Evolutionary conservation across 2,113 vertebrate genomes (phyloP), one percentile per base, ranked within the genome.

Genomic region (Probosciger aterrimus): DNA sequence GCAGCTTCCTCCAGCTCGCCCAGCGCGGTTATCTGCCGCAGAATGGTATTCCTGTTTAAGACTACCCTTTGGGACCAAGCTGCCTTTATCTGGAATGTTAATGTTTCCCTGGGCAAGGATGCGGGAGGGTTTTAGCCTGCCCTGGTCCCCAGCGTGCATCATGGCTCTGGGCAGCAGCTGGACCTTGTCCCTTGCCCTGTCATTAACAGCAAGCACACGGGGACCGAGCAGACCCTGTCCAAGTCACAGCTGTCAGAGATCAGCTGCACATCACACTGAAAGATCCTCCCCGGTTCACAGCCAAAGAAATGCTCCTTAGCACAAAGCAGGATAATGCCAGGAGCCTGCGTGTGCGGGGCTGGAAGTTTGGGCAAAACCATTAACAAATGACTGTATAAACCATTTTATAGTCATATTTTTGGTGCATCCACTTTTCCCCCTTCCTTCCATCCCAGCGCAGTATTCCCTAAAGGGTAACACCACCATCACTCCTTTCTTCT

Each of bases 231-330:
- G 80, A 23, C 52, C 43, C 59, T 37, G 57, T 43, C 50, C 71
- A 41, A 28, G 39, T 11, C 41, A 3, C 92, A 7, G 85, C 94
- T 88, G 92, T 73, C 71, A 3, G 57, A 8, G 10, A 4, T 62
- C 90, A 82, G 90, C 95, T 70, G 79, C 4, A 35, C 8, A 4
- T 19, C 17, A 4, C 39, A 6, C 52, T 5, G 60, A 28, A 46
- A 14, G 6, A 0, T 2, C 9, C 22, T 1, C 0, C 39, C 11
- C 2, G 5, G 5, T 25, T 7, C 82, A 3, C 74, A 20, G 79
- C 62, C 71, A 33, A 1, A 37, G 35, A 49, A 23, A n/a, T 16
- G 6, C 59, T 6, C 52, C 69, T 16, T 25, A 5, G 71, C 88
- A 84, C 92, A 80, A 78, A 86, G 64, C 68, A 18, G 33, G 14